Evolutionary conservation across 2,888 invertebrate species (phyloP).

Genomic region (Listrodromus nycthemerus): DNA sequence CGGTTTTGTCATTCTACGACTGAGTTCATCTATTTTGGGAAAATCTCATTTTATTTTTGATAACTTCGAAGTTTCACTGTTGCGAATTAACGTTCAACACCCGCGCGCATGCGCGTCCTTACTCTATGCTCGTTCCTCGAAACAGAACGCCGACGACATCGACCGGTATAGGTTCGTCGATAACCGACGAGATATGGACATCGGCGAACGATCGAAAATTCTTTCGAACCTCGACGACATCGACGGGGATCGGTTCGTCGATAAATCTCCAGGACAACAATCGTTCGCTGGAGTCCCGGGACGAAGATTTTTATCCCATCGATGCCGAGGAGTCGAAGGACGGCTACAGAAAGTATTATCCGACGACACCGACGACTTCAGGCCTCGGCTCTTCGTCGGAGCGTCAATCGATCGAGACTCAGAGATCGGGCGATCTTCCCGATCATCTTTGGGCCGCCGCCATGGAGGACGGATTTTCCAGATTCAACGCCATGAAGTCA

Average conservation of each 20-base stretch:
- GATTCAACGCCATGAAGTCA: conserved; percentile 79
- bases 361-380: conserved; percentile 79
- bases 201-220: conserved; percentile 77
- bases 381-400: conserved; percentile 80
- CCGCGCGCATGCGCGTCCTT: not conserved
- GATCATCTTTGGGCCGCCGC: conserved; percentile 79
- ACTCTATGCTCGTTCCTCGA: conserved; percentile 5
- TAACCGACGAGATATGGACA: conserved; percentile 80
- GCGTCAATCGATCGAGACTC: conserved; percentile 77
- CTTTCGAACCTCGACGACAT: conserved; percentile 79
- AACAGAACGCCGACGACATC: conserved; percentile 77
- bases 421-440: conserved; percentile 76
- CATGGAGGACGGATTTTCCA: conserved; percentile 78
- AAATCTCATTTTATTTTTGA: no score
- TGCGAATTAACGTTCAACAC: not conserved
- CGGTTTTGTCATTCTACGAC: no score
- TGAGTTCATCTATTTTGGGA: no score
- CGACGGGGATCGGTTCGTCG: conserved; percentile 80
- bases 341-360: conserved; percentile 75
- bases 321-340: conserved; percentile 75
- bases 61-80: not conserved
- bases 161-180: conserved; percentile 77
- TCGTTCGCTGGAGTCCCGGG: conserved; percentile 78
- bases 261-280: conserved; percentile 80
- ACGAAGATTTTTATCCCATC: conserved; percentile 78